These are phyloP conservation scores for Nomada ferruginata DNA, from an alignment of 2,888 invertebrate species.

Conservation along the genomic window DNA sequence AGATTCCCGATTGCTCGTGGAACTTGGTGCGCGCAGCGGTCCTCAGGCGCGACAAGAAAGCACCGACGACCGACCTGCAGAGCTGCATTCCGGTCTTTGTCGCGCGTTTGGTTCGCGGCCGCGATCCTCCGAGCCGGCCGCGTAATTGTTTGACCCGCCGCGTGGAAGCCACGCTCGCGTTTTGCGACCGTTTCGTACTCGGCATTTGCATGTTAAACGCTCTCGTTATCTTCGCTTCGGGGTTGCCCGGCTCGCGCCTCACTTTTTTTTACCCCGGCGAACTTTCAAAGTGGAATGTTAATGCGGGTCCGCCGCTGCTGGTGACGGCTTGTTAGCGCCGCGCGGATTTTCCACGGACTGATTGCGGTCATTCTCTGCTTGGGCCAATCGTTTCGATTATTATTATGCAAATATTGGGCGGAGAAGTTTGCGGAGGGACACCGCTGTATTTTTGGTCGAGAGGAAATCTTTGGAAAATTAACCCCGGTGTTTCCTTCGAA, in stretches of 20 bases:
- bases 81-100: constrained; percentile 50
- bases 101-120: constrained; percentile 25
- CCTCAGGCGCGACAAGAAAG: constrained; percentile 50
- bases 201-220: constrained; percentile 64
- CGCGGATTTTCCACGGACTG: constrained; percentile 30
- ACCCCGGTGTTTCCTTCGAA: no score
- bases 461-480: background rate
- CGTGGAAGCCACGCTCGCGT: constrained; percentile 23
- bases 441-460: background rate
- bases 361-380: constrained; percentile 31
- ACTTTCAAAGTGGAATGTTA: constrained; percentile 59
- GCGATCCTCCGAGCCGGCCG: constrained; percentile 38
- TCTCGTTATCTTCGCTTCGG: constrained; percentile 64
- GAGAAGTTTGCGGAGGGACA: no score
- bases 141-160: constrained; percentile 54
- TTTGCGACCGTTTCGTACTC: constrained; percentile 43
- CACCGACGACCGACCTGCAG: constrained; percentile 40
- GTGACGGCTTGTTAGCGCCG: constrained; percentile 43
- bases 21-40: background rate
- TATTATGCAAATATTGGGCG: constrained; percentile 30
- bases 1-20: constrained; percentile 26
- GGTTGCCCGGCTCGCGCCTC: constrained; percentile 26
- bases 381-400: constrained; percentile 25
- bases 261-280: constrained; percentile 44
- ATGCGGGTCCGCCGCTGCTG: constrained; percentile 20